These are phyloP conservation scores for Adrianichthys oophorus DNA, from an alignment of 2,797 vertebrate genomes.

Conservation along the genomic window DNA sequence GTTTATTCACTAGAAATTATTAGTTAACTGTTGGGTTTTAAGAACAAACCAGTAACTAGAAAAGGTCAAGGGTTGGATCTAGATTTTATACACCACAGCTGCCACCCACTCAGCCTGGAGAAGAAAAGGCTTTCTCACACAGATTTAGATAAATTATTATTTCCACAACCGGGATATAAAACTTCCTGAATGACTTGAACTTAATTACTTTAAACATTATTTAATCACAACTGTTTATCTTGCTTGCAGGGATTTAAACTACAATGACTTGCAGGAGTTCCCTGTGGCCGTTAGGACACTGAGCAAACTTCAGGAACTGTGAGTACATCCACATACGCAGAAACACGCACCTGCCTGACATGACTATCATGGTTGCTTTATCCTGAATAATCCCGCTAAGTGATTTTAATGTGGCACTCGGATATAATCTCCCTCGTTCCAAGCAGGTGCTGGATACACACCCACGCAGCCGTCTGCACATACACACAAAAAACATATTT, in stretches of 20 bases:
- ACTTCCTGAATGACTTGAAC: not conserved
- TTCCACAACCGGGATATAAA: conserved; percentile 9
- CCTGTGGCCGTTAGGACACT: conserved; percentile 90
- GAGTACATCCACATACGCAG: conserved; percentile 66
- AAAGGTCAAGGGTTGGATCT: no score
- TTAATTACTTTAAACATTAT: conserved; percentile 9
- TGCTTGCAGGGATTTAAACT: conserved; percentile 89
- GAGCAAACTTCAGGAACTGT: conserved; percentile 95
- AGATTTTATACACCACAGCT: no score
- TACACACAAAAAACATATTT: conserved; percentile 49
- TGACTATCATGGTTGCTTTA: conserved; percentile 73
- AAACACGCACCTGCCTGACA: conserved; percentile 65
- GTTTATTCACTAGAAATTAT: no score
- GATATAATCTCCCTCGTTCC: conserved; percentile 77
- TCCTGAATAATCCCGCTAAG: conserved; percentile 77
- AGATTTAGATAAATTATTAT: conserved; percentile 10
- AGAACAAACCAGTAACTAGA: no score
- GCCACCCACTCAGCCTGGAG: conserved; percentile 14
- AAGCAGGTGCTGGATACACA: conserved; percentile 77
- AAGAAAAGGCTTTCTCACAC: conserved; percentile 10
- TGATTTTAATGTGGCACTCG: conserved; percentile 78
- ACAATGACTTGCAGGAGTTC: conserved; percentile 92
- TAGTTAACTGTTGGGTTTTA: no score
- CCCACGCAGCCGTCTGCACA: conserved; percentile 59
- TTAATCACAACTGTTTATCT: conserved; percentile 33